Percentiles rank a stretch among this genome's conserved stretches.
These are phyloP conservation scores for Amblyornis subalaris DNA, from an alignment of 2,113 vertebrate genomes.

Conservation along the genomic window DNA sequence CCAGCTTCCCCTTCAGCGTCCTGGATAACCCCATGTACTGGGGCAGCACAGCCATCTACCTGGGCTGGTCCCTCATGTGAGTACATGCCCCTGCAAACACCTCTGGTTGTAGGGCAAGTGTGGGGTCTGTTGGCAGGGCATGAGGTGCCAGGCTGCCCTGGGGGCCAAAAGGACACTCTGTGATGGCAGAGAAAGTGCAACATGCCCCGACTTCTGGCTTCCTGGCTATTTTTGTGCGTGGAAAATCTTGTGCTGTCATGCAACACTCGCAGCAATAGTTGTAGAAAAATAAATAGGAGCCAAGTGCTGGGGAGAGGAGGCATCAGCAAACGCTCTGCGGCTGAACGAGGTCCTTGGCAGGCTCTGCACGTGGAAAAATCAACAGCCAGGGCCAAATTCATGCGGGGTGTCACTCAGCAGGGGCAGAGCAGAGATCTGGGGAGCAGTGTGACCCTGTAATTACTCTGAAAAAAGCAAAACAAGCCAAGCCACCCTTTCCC, in stretches of 20 bases:
- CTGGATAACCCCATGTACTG: conserved; percentile 97
- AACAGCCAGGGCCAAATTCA: conserved; percentile 22
- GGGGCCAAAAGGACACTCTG: neutral
- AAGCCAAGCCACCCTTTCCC: conserved; percentile 7
- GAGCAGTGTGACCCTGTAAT: conserved; percentile 36
- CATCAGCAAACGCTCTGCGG: neutral
- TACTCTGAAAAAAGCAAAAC: neutral
- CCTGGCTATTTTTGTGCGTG: neutral
- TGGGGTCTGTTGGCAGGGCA: neutral
- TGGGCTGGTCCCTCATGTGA: conserved; percentile 93
- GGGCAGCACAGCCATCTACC: conserved; percentile 90
- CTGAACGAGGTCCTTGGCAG: conserved; percentile 20
- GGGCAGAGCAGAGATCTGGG: neutral
- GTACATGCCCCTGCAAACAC: conserved; percentile 9
- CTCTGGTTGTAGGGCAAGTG: fast-evolving
- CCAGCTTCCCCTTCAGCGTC: conserved; percentile 86
- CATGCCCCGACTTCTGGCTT: neutral
- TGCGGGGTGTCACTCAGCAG: neutral
- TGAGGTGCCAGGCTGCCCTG: neutral
- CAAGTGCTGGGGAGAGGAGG: neutral
- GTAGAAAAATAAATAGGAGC: neutral
- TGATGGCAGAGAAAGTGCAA: neutral
- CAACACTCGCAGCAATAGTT: neutral
- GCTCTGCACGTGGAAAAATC: conserved; percentile 42
- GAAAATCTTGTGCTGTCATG: neutral